A percentile compares a stretch with the other conserved stretches of the same genome.
phyloP scores from a whole-genome alignment of 2,888 invertebrate species.

The Chouioia cunea region DNA sequence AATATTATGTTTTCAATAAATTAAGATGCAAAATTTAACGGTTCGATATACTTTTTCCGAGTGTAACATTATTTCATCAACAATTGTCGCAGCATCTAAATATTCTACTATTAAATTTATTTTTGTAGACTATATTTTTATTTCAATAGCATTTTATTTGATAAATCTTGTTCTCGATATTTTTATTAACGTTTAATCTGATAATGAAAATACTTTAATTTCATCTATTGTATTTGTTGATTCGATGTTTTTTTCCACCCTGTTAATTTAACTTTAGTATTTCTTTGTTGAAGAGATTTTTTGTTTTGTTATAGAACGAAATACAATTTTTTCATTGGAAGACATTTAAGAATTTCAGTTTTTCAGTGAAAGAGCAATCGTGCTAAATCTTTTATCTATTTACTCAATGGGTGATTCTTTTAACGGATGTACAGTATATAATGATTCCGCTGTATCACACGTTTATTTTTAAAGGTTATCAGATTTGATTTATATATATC shows the following conservation, averaged over 20 bases:
- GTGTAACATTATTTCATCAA: no score
- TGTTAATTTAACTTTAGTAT: background rate
- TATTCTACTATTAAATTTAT: no score
- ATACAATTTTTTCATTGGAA: conserved; percentile 23
- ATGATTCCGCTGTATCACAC: no score
- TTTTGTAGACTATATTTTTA: background rate
- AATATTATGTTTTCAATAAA: no score
- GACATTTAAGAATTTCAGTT: conserved; percentile 30
- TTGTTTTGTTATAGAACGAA: conserved; percentile 4
- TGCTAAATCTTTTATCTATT: conserved; percentile 7
- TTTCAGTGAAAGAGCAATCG: conserved; percentile 18
- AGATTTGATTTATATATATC: no score
- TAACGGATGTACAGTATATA: no score
- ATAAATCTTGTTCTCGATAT: background rate
- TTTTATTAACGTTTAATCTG: background rate
- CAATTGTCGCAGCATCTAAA: no score
- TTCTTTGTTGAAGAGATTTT: background rate
- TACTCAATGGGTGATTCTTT: no score
- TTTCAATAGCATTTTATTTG: background rate
- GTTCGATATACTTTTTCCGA: no score
- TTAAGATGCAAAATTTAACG: no score
- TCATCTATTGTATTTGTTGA: background rate
- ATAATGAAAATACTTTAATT: background rate
- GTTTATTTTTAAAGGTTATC: no score
- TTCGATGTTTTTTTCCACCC: background rate